A percentile compares a stretch with the other conserved stretches of the same genome.
Conservation (phyloP, 2,113 vertebrate genomes). For the Rhynchopsitta pachyrhyncha region DNA sequence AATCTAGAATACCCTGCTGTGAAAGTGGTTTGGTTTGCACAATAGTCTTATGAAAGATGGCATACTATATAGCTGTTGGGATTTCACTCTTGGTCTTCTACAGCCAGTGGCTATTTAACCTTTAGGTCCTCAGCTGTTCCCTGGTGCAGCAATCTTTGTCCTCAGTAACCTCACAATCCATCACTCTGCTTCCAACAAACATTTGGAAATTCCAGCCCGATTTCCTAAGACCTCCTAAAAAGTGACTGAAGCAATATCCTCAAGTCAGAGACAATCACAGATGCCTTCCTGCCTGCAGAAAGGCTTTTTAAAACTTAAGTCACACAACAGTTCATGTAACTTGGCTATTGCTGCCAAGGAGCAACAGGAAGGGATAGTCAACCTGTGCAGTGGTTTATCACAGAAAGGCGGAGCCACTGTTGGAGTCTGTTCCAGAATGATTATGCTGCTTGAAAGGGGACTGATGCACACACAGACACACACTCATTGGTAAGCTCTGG, state of each 20-base stretch:
- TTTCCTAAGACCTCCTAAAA: slow-evolving; percentile 43
- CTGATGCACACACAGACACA: too few species aligned
- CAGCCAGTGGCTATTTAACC: neutral
- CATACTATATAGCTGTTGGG: neutral
- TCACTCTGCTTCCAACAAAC: neutral
- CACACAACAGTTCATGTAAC: neutral
- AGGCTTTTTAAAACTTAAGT: neutral
- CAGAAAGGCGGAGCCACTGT: neutral
- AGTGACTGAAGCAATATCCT: slow-evolving; percentile 18
- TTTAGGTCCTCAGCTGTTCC: neutral
- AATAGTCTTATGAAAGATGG: slow-evolving; percentile 28
- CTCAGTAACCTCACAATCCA: neutral
- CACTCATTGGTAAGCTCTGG: neutral
- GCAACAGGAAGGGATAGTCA: neutral
- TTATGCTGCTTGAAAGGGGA: neutral
- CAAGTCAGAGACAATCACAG: slow-evolving; percentile 1
- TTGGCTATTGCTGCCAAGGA: neutral
- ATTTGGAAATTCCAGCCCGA: neutral
- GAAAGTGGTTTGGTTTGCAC: slow-evolving; percentile 28
- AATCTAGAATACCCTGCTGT: neutral
- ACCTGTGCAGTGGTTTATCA: accelerated
- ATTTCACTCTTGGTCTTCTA: neutral
- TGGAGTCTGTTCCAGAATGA: neutral
- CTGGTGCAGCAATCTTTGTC: neutral
- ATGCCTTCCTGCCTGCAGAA: neutral